phyloP scores from a whole-genome alignment of 2,113 vertebrate genomes.

The Platycercus adscitus region DNA sequence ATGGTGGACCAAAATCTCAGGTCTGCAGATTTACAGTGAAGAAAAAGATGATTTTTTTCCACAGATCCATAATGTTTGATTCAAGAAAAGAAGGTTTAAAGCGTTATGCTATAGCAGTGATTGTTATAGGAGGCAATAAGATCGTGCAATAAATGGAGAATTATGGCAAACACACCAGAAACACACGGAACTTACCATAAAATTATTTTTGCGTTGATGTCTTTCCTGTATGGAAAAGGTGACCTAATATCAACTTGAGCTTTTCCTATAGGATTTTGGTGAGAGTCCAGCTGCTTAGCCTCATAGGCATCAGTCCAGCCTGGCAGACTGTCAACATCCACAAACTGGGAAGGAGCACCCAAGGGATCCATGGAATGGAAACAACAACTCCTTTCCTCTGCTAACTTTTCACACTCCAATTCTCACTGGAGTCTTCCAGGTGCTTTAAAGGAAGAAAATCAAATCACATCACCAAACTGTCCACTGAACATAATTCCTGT shows the following conservation, averaged over 20 bases:
- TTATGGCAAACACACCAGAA: neutral
- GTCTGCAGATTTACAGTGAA: neutral
- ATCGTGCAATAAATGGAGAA: neutral
- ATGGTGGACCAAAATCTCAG: neutral
- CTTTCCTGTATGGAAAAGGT: slow-evolving; percentile 88
- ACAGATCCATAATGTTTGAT: neutral
- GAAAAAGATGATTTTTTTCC: neutral
- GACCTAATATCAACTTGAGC: slow-evolving; percentile 73
- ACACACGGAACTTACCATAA: slow-evolving; percentile 82
- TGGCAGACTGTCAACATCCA: slow-evolving; percentile 86
- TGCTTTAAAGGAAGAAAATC: slow-evolving; percentile 46
- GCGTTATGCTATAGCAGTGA: neutral
- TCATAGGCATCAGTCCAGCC: slow-evolving; percentile 81
- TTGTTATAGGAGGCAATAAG: neutral
- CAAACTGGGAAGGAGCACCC: slow-evolving; percentile 94
- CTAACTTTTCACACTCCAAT: slow-evolving; percentile 48
- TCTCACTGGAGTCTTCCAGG: slow-evolving; percentile 49
- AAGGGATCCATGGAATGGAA: slow-evolving; percentile 91
- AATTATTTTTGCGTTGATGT: slow-evolving; percentile 90
- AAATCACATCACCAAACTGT: neutral
- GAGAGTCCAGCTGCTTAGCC: slow-evolving; percentile 54
- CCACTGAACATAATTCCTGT: neutral
- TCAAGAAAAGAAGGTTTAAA: neutral
- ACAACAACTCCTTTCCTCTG: neutral
- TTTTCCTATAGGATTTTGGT: slow-evolving; percentile 41